Evolutionary conservation across 2,888 invertebrate genomes (phyloP).

Genomic region (Epirrita christyi): DNA sequence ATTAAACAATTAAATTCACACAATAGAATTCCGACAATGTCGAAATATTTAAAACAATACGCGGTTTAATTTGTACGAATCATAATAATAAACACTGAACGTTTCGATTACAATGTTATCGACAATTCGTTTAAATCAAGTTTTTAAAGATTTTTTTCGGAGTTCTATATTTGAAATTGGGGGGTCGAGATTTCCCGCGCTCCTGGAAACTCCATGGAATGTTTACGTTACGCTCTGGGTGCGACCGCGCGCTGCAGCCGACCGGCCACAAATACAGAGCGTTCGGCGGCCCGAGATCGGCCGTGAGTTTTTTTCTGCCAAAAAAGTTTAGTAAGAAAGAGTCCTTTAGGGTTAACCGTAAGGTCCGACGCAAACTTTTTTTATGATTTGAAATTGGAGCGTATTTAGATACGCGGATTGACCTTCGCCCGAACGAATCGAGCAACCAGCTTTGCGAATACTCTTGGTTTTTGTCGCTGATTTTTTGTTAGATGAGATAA

Average conservation of each 20-base stretch:
- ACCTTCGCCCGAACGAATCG: constrained; percentile 51
- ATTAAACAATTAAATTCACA: constrained; percentile 76
- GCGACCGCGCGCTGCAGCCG: constrained; percentile 78
- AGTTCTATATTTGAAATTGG: constrained; percentile 41
- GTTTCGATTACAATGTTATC: constrained; percentile 57
- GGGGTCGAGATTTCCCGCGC: constrained; percentile 75
- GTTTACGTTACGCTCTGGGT: constrained; percentile 50
- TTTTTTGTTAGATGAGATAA: constrained; percentile 47
- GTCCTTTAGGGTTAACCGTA: constrained; percentile 78
- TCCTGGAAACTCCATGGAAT: constrained; percentile 60
- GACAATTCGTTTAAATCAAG: constrained; percentile 54
- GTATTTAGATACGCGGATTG: constrained; percentile 48
- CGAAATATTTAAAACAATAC: constrained; percentile 78
- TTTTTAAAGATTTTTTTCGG: constrained; percentile 49
- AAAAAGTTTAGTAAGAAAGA: constrained; percentile 75
- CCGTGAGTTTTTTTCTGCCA: constrained; percentile 73
- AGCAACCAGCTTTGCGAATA: constrained; percentile 33
- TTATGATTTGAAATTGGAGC: constrained; percentile 57
- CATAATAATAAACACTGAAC: constrained; percentile 73
- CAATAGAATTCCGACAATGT: constrained; percentile 77
- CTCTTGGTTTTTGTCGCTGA: constrained; percentile 44
- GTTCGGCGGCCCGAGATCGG: constrained; percentile 53
- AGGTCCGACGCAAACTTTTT: constrained; percentile 58
- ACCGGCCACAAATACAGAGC: constrained; percentile 73
- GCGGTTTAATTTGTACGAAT: constrained; percentile 70